These are phyloP conservation scores for Acrobasis suavella DNA, from an alignment of 2,888 invertebrate genomes.

Conservation along the genomic window DNA sequence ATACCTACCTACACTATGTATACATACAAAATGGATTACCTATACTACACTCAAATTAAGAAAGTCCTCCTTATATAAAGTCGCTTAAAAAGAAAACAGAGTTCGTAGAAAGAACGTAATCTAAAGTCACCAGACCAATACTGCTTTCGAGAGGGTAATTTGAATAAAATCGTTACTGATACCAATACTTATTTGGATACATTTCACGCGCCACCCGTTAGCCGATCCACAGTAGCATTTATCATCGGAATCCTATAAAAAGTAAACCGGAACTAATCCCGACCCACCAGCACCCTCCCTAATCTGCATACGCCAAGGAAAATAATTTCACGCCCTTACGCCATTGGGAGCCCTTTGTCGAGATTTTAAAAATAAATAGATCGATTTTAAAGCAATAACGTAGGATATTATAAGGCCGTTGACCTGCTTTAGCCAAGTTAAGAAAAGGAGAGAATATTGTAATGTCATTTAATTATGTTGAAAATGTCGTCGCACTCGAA, in stretches of 20 bases:
- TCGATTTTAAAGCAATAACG: conserved; percentile 20
- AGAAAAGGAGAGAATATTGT: too few relatives aligned
- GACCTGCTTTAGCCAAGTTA: not conserved
- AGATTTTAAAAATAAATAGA: conserved; percentile 36
- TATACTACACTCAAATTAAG: too few relatives aligned
- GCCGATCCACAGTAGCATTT: conserved; percentile 70
- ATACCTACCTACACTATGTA: too few relatives aligned
- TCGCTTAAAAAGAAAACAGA: too few relatives aligned
- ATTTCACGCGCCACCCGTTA: conserved; percentile 79
- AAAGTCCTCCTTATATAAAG: too few relatives aligned
- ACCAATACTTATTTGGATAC: conserved; percentile 64
- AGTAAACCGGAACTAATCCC: conserved; percentile 78
- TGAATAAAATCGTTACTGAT: conserved; percentile 8
- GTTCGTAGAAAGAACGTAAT: too few relatives aligned
- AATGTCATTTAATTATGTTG: too few relatives aligned
- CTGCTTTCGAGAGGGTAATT: not conserved
- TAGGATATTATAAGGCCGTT: not conserved
- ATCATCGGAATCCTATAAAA: conserved; percentile 81
- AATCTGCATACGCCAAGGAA: conserved; percentile 81
- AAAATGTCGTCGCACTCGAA: too few relatives aligned
- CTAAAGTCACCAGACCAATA: too few relatives aligned
- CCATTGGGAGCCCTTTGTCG: conserved; percentile 61
- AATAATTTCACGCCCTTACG: conserved; percentile 79
- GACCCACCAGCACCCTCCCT: conserved; percentile 58
- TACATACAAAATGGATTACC: too few relatives aligned